Evolutionary conservation across 23 tunicate genomes (phyloP).

Genomic region (Botrylloides violaceus): DNA sequence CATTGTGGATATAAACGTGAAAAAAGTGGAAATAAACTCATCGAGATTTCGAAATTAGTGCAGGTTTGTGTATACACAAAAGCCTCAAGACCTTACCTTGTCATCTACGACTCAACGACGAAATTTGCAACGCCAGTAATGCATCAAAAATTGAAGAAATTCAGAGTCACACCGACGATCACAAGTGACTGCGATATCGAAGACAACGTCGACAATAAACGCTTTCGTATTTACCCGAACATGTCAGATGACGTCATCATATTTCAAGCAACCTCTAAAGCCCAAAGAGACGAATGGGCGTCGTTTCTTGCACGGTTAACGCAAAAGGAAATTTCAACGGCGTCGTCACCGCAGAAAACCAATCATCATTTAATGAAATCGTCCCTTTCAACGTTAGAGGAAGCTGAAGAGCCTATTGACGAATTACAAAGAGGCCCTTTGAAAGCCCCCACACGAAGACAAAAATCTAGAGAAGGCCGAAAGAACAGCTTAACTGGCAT

Average conservation of each 20-base stretch:
- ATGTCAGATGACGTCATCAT: slow-evolving; percentile 45
- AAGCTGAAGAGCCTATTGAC: slow-evolving; percentile 15
- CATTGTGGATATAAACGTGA: not conserved
- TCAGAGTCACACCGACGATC: slow-evolving; percentile 1
- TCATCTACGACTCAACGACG: slow-evolving; percentile 59
- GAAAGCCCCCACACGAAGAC: slow-evolving; percentile 41
- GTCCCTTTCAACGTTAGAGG: slow-evolving; percentile 17
- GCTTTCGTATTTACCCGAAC: slow-evolving; percentile 33
- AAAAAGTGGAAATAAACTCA: not conserved
- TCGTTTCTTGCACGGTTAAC: slow-evolving; percentile 18
- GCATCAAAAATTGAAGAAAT: slow-evolving; percentile 33
- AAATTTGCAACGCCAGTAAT: slow-evolving; percentile 63
- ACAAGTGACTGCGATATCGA: not conserved
- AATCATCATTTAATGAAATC: slow-evolving; percentile 17
- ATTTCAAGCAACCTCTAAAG: slow-evolving; percentile 23
- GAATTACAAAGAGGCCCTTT: slow-evolving; percentile 19
- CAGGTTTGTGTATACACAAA: slow-evolving; percentile 68
- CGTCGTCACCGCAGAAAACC: not conserved
- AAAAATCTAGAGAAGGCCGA: slow-evolving; percentile 38
- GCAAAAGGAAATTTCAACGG: not conserved
- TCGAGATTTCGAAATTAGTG: slow-evolving; percentile 28
- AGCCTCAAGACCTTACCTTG: slow-evolving; percentile 56
- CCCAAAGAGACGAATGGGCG: slow-evolving; percentile 62
- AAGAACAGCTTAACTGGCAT: slow-evolving; percentile 28
- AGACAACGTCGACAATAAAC: slow-evolving; percentile 27